Evolutionary conservation across 2,888 invertebrate genomes (phyloP), one percentile per base, ranked within the genome.

Genomic region (Alitta virens): DNA sequence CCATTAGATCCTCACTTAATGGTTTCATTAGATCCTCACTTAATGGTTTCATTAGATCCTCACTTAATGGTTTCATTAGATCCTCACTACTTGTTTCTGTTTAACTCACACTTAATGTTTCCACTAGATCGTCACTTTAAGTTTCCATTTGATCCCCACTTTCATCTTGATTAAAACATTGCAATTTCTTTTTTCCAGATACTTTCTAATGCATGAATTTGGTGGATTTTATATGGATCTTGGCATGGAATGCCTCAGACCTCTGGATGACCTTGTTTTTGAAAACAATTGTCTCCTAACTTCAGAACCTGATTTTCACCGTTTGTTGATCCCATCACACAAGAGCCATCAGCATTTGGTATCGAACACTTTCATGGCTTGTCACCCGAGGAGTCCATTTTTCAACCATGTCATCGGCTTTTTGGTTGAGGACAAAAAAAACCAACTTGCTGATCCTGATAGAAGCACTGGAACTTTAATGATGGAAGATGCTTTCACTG

Each of bases 141-240:
- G n/a, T n/a, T n/a, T n/a, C n/a, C n/a, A n/a, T n/a, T n/a, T n/a
- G n/a, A n/a, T n/a, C n/a, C n/a, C n/a, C n/a, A n/a, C n/a, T n/a
- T n/a, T n/a, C n/a, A n/a, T n/a, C n/a, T n/a, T n/a, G n/a, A n/a
- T n/a, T n/a, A n/a, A n/a, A n/a, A 5, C 33, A 33, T 33, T 33
- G 5, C 7, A 33, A 7, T 33, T 12, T 33, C 12, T 33, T 33
- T 33, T 33, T 33, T 33, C 12, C 33, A 33, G 33, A 9, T 71
- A 67, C 33, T 67, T 68, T 49, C 56, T 71, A 2, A 18, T 71
- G 14, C 59, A 71, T 52, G 43, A 62, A 16, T 70, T 56, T 60
- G 71, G 71, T 7, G 71, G 71, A 5, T 53, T 71, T 18, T 71
- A 71, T 51, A 59, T 64, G 9, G 71, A 71, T 56, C 33, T 71